Evolutionary conservation across 2,113 vertebrate genomes (phyloP), one percentile per base, ranked within the genome.

Genomic region (Corythornis vintsioides): DNA sequence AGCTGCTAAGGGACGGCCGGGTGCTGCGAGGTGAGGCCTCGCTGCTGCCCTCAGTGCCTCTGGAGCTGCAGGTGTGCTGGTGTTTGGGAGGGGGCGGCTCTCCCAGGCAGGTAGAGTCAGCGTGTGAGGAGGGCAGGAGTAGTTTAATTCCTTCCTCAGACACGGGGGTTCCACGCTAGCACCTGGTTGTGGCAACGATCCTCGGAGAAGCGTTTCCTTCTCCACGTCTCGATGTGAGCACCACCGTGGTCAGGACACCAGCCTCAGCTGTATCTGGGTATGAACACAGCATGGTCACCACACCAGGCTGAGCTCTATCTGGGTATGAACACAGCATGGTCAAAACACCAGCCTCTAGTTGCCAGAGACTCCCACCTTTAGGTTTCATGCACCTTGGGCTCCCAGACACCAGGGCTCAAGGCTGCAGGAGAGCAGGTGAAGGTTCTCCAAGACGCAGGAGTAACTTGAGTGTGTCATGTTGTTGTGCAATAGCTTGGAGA

Each of bases 191-290:
- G 40, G 18, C 14, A 5, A 3, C 31, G 20, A 1, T 22, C 20
- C 2, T 15, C 5, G 6, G n/a, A 33, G 88, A 16, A 45, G 13
- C 0, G 2, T 63, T 70, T 70, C n/a, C 47, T 21, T 1, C 10
- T 45, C 19, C 0, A 0, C 33, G 2, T 13, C 24, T 38, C 9
- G 7, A 21, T 13, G 13, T 59, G n/a, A 33, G 10, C 31, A 59
- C 55, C 55, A 19, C 29, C 17, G 10, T 56, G 55, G 53, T 26
- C 53, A 55, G 53, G 53, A 55, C 53, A 17, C 55, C 55, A 56
- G 55, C 55, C 28, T 56, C 29, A 57, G 31, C 56, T 18, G 28
- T 31, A 53, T 28, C 53, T 56, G 6, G 9, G 25, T 10, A 15
- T 16, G 24, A 38, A 25, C 33, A 24, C 35, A 10, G n/a, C 57